Percentiles rank a stretch among this genome's conserved stretches.
These are phyloP conservation scores for Grapholita molesta DNA, from an alignment of 1,140 invertebrate genomes.

Conservation along the genomic window DNA sequence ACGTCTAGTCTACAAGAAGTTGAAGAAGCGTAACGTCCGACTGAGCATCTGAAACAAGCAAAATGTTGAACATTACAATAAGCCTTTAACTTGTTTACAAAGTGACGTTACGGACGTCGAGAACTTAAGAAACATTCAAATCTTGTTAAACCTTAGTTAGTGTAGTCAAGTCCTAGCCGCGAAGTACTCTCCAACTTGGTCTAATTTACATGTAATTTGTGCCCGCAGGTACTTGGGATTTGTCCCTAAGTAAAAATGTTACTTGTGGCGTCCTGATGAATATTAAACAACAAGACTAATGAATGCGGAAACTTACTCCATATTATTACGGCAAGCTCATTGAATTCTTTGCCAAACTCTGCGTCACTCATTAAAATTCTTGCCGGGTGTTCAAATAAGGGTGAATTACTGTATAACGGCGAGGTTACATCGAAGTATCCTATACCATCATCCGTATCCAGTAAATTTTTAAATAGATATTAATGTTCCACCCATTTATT, in stretches of 20 bases:
- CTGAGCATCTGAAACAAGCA: constrained; percentile 72
- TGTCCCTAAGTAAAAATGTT: constrained; percentile 43
- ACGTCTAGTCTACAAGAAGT: constrained; percentile 44
- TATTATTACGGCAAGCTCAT: constrained; percentile 57
- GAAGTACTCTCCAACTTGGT: constrained; percentile 34
- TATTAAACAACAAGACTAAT: constrained; percentile 55
- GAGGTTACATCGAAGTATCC: constrained; percentile 9
- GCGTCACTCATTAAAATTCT: constrained; percentile 48
- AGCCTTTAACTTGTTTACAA: not conserved
- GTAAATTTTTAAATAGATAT: not conserved
- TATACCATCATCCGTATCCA: not conserved
- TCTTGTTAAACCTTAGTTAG: not conserved
- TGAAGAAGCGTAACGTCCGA: constrained; percentile 57
- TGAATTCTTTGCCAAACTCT: constrained; percentile 49
- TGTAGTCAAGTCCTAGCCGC: constrained; percentile 1
- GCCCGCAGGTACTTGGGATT: constrained; percentile 33
- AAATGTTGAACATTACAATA: constrained; percentile 6
- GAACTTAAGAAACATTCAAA: constrained; percentile 17
- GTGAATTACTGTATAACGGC: constrained; percentile 24
- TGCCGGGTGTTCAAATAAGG: constrained; percentile 23
- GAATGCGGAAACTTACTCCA: constrained; percentile 47
- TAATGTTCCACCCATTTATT: not conserved
- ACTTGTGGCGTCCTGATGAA: constrained; percentile 51
- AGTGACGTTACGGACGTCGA: not conserved
- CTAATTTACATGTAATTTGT: constrained; percentile 52